Percentiles rank a stretch among this genome's conserved stretches.
phyloP scores from a whole-genome alignment of 2,113 vertebrate species.

The Xenopus borealis region DNA sequence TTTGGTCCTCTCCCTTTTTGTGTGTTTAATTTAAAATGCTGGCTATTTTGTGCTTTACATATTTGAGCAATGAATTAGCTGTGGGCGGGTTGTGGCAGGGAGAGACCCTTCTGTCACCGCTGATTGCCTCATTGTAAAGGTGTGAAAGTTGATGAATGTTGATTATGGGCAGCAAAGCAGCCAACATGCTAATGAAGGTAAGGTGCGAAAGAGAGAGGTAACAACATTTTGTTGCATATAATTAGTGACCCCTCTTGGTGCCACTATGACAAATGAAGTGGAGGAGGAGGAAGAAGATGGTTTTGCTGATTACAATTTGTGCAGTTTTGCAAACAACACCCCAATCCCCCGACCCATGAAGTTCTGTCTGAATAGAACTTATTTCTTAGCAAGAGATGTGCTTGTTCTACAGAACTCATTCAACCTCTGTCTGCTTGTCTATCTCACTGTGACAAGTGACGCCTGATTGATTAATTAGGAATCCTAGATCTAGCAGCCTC shows the following conservation, averaged over 20 bases:
- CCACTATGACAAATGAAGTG: background rate
- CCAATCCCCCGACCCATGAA: too few species aligned
- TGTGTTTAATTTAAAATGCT: slow-evolving; percentile 63
- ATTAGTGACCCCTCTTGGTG: background rate
- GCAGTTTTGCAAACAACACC: too few species aligned
- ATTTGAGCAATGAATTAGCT: slow-evolving; percentile 62
- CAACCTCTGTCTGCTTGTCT: slow-evolving; percentile 5
- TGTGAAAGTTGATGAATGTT: slow-evolving; percentile 47
- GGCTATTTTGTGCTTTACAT: slow-evolving; percentile 69
- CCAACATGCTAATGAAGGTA: slow-evolving; percentile 5
- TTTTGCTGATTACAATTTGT: background rate
- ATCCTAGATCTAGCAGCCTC: background rate
- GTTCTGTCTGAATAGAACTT: slow-evolving; percentile 4
- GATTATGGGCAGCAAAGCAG: slow-evolving; percentile 3
- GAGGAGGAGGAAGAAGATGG: background rate
- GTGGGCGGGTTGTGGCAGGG: slow-evolving; percentile 45
- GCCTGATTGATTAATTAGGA: slow-evolving; percentile 20
- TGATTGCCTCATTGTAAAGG: slow-evolving; percentile 53
- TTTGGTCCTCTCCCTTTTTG: slow-evolving; percentile 59
- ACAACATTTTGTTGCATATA: background rate
- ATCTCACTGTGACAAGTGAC: slow-evolving; percentile 3
- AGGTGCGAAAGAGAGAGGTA: slow-evolving; percentile 4
- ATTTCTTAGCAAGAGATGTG: slow-evolving; percentile 1
- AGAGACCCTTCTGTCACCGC: slow-evolving; percentile 49
- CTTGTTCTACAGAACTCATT: slow-evolving; percentile 1